Conservation (phyloP, 1,140 invertebrate species). For the Aphaenogaster floridana region DNA sequence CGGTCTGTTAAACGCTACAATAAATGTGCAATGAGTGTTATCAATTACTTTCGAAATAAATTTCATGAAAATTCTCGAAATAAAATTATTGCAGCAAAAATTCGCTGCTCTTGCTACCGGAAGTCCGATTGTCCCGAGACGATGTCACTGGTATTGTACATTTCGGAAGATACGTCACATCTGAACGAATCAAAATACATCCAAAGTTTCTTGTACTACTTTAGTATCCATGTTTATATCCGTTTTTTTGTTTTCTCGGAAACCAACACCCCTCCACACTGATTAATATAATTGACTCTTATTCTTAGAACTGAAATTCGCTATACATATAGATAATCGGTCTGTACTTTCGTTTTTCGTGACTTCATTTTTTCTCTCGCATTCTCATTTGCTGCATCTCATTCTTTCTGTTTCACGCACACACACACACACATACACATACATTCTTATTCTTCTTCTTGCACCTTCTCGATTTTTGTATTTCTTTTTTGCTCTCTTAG, state of each 20-base stretch:
- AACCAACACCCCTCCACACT: conserved; percentile 58
- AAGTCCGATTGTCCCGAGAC: conserved; percentile 63
- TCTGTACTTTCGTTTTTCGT: conserved; percentile 70
- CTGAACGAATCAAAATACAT: conserved; percentile 76
- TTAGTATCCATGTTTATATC: conserved; percentile 67
- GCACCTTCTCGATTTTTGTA: conserved; percentile 5
- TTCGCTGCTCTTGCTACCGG: neutral
- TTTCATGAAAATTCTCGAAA: neutral
- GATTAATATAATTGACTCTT: conserved; percentile 76
- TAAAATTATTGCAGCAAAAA: neutral
- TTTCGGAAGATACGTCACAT: conserved; percentile 75
- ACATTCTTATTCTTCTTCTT: neutral
- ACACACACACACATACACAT: neutral
- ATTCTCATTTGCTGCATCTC: neutral
- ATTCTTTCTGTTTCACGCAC: neutral
- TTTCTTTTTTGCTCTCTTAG: conserved; percentile 38
- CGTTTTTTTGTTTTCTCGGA: conserved; percentile 48
- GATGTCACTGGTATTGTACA: conserved; percentile 73
- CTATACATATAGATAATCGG: conserved; percentile 66
- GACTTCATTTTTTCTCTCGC: conserved; percentile 16
- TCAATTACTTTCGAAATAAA: neutral
- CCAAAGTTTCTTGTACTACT: conserved; percentile 70
- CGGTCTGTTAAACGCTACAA: neutral
- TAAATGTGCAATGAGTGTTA: neutral
- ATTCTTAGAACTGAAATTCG: conserved; percentile 71